Evolutionary conservation across 2,797 vertebrate species (phyloP), one percentile per base, ranked within the genome.

Genomic region (Selene dorsalis): DNA sequence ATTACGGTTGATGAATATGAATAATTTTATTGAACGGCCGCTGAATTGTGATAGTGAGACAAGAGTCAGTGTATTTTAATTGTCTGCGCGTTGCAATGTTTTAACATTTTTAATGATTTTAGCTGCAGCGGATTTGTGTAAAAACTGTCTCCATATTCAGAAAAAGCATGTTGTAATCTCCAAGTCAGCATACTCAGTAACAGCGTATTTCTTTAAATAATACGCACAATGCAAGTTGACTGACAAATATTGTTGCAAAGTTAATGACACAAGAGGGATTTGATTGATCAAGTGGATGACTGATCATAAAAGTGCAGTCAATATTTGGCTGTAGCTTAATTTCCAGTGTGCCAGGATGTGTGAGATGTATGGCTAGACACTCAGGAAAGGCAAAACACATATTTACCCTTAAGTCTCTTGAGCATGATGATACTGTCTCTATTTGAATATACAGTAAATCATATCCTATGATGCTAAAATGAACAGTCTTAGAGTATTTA

Each of bases 191-290:
- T 75, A 64, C 48, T 60, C 12, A 55, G 57, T 6, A 69, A 60
- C 9, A 43, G 8, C 1, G 11, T 41, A 14, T 63, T 52, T 63
- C 26, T 39, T 22, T 6, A 6, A 38, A 71, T 10, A 35, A 76
- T 32, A 65, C 28, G 2, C 20, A 26, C 20, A 55, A 65, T 3
- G 38, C 17, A 18, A 5, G 87, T 83, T 84, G 86, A 88, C 91
- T 93, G 86, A 91, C 89, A 94, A 94, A 95, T 93, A 94, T 89
- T 94, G 93, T 93, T 89, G 84, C 84, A 89, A 86, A 90, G 81
- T 84, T 93, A 91, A 92, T 88, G 87, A 86, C 87, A 91, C 90
- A 92, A 87, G 88, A 88, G 90, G 93, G 86, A 94, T 93, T 92
- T 85, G 91, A 94, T 94, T 93, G 91, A 95, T 95, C 88, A 92